Evolutionary conservation across 37 sponge, comb jelly and placozoan species (phyloP), one percentile per base, ranked within the genome.

Genomic region (Cladorhizidae sp.): DNA sequence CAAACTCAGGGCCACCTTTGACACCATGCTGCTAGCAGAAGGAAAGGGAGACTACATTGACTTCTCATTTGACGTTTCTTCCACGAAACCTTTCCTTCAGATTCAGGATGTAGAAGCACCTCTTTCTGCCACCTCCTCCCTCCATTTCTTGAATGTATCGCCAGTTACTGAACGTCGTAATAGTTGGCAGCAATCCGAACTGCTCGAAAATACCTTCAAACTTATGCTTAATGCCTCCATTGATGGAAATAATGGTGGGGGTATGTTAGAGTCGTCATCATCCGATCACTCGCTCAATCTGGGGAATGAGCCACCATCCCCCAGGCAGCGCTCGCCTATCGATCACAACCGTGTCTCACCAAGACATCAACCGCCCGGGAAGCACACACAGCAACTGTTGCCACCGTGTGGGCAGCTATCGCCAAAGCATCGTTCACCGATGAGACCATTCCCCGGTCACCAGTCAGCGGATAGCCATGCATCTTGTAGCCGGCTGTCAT

Each of bases 21-120:
- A 89, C 25, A 20, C 25, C 29, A 62, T 82, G 49, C 83, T 69
- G 61, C 37, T 40, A 3, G 54, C 32, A 0, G 76, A 69, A 41
- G 69, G 39, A 35, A 40, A 78, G 20, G 79, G 57, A 21, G 70
- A 70, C 38, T 78, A 85, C 85, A 85, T 85, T 26, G 71, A 85
- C 2, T 55, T 85, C 32, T 57, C 23, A 12, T 29, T 77, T 40
- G 78, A 77, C 31, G 49, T 45, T 45, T 45, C 49, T 45, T 41
- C 1, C 21, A 35, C 35, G 23, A 62, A 74, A 40, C 65, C 61
- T 5, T 72, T 26, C 31, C 8, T 73, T 64, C 35, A 82, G 21
- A 21, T 40, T 5, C 72, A 79, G 11, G 67, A 65, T 31, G 35
- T 1, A 28, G 31, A 65, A 31, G 36, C 7, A 32, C 7, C 62